Conservation (phyloP, 1,140 invertebrate species). For the Diachasmimorpha longicaudata region DNA sequence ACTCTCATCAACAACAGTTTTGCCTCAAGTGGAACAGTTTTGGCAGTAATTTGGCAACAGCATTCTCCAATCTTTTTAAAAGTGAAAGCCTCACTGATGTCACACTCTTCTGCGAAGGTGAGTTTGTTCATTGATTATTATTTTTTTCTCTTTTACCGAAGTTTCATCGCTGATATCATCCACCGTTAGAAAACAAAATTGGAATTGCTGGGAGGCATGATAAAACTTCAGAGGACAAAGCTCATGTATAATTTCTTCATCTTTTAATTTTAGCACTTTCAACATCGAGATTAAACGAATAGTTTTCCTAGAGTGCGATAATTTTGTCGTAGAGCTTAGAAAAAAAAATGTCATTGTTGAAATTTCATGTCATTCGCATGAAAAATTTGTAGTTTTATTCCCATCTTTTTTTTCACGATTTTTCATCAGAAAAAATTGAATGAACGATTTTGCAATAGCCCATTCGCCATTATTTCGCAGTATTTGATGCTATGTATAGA, state of each 20-base stretch:
- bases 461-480: background rate
- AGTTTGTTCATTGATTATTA: constrained; percentile 48
- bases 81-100: constrained; percentile 89
- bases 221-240: background rate
- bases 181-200: background rate
- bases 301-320: no score
- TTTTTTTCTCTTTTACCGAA: background rate
- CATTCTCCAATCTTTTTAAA: constrained; percentile 87
- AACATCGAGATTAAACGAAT: no score
- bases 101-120: constrained; percentile 88
- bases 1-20: constrained; percentile 87
- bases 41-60: constrained; percentile 84
- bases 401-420: no score
- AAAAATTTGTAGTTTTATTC: background rate
- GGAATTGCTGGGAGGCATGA: background rate
- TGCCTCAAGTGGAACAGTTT: constrained; percentile 93
- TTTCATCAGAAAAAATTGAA: background rate
- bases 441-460: background rate
- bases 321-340: no score
- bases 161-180: no score
- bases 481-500: background rate
- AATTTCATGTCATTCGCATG: no score
- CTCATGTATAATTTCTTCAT: no score
- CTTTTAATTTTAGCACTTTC: no score
- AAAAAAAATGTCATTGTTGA: no score